Conservation (phyloP, 2,113 vertebrate genomes). For the Oreochromis niloticus region DNA sequence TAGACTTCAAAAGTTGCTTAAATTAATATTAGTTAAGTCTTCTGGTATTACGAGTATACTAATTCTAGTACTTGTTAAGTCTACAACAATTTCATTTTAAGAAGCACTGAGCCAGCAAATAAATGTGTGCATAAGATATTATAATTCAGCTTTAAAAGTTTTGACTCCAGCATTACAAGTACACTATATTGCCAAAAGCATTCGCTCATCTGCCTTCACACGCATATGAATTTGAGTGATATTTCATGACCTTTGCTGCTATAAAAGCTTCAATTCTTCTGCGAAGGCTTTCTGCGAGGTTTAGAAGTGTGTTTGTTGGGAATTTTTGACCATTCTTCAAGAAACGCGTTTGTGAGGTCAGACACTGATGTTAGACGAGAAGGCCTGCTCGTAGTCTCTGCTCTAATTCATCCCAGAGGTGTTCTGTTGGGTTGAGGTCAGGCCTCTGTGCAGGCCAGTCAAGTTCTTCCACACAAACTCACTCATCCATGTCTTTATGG, state of each 20-base stretch:
- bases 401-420: not conserved
- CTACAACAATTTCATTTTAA: not conserved
- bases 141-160: not conserved
- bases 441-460: not conserved
- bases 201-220: not conserved
- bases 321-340: not conserved
- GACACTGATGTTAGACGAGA: not conserved
- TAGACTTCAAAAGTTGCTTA: not conserved
- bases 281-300: not conserved
- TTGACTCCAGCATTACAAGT: not conserved
- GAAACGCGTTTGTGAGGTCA: not conserved
- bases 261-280: not conserved
- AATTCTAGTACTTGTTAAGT: not conserved
- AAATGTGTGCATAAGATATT: not conserved
- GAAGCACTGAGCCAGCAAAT: not conserved
- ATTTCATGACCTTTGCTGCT: not conserved
- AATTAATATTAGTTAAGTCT: not conserved
- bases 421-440: not conserved
- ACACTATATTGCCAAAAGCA: not conserved
- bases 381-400: not conserved
- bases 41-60: not conserved
- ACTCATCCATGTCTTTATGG: not conserved
- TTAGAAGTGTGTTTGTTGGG: not conserved
- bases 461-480: not conserved
- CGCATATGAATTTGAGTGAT: not conserved